Evolutionary conservation across 2,797 vertebrate genomes (phyloP), one percentile per base, ranked within the genome.

Genomic region (Acrossocheilus wenchowensis): DNA sequence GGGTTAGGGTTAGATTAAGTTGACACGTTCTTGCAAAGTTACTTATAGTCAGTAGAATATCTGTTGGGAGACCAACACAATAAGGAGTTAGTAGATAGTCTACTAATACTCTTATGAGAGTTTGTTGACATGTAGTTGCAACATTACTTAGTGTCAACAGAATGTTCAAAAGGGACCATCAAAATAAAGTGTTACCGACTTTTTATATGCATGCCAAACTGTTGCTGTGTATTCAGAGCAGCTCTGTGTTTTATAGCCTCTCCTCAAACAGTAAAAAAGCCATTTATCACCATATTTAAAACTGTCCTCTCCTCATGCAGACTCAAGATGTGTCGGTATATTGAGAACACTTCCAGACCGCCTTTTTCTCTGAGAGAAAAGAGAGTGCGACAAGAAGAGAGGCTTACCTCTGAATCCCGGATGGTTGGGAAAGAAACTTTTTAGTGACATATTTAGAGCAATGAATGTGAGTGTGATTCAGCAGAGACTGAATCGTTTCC

Each of bases 401-500:
- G 72, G 75, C 80, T 78, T 75, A 83, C 36, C 80, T 68, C 60
- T 57, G 64, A 69, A 78, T 85, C 83, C 83, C 50, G 50, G 36
- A 74, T 74, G 87, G 77, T 75, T 81, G 57, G 45, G 23, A 48
- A 81, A 75, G 48, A 48, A 85, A 88, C 82, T 77, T 81, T 85
- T 66, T 81, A 85, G 77, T 88, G 87, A 88, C 87, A 85, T 85
- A 85, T 88, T 88, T 88, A 77, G 87, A 88, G 78, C 83, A 88
- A 77, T 60, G 87, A 62, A 57, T 77, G 54, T n/a, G 48, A 85
- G 45, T 15, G 82, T 66, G 66, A 88, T 75, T 85, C 89, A 85
- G 74, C 43, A 79, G 88, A 89, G 88, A 89, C 72, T 75, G 62
- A 74, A 68, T 60, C 14, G 41, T 72, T 79, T 88, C 43, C 78